Conservation (phyloP, 2,113 vertebrate genomes). For the Anser cygnoides region DNA sequence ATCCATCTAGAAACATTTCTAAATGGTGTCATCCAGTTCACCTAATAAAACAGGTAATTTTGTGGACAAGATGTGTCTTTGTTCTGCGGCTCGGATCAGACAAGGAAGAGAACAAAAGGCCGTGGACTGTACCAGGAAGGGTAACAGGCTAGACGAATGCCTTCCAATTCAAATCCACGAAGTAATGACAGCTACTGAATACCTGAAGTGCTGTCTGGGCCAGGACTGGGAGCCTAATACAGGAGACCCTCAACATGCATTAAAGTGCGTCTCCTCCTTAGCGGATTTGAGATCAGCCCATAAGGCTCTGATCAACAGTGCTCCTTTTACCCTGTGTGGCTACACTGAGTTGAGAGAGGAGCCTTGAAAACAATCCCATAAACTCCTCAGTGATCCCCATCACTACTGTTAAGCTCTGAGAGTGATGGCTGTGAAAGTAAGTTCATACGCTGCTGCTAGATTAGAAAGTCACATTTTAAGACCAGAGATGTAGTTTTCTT, state of each 20-base stretch:
- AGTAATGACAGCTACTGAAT: background rate
- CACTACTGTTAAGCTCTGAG: background rate
- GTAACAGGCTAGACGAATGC: background rate
- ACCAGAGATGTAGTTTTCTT: background rate
- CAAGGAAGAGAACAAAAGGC: background rate
- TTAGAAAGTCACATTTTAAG: background rate
- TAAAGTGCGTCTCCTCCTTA: background rate
- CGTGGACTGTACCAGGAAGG: background rate
- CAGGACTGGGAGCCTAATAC: background rate
- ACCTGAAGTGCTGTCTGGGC: background rate
- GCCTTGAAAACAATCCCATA: background rate
- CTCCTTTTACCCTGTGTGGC: background rate
- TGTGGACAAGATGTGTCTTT: accelerated
- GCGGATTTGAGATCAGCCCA: background rate
- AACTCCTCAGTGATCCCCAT: background rate
- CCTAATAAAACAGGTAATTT: background rate
- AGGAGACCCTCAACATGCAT: background rate
- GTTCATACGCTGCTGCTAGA: background rate
- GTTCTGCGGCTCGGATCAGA: background rate
- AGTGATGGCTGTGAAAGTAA: background rate
- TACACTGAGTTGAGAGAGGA: background rate
- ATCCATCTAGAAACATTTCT: background rate
- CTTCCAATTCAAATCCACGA: background rate
- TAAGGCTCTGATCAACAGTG: background rate
- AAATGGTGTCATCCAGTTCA: background rate